Percentiles rank a stretch among this genome's conserved stretches.
These are phyloP conservation scores for Neoscelio sp. DNA, from an alignment of 2,888 invertebrate genomes.

Conservation along the genomic window DNA sequence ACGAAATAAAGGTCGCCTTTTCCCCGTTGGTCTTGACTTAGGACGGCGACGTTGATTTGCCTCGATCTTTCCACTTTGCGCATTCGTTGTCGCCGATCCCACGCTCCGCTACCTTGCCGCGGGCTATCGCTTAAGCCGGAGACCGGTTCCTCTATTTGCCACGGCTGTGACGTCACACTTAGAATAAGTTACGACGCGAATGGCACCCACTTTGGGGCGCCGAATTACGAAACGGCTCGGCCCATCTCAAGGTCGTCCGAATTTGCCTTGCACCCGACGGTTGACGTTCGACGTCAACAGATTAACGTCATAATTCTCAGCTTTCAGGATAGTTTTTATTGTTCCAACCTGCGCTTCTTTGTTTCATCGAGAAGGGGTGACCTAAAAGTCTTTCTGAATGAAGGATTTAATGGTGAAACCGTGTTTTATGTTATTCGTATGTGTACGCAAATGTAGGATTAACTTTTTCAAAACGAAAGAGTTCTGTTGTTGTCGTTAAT, in stretches of 20 bases:
- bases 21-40: slow-evolving; percentile 3
- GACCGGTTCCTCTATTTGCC: slow-evolving; percentile 74
- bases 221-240: slow-evolving; percentile 78
- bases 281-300: not conserved
- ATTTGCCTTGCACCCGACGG: slow-evolving; percentile 23
- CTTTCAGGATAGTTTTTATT: not conserved
- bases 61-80: slow-evolving; percentile 36
- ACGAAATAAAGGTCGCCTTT: slow-evolving; percentile 57
- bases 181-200: slow-evolving; percentile 77
- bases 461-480: too few relatives aligned
- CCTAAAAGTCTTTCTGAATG: too few relatives aligned
- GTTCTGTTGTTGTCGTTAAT: not conserved
- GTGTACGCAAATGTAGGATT: too few relatives aligned
- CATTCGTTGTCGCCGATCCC: slow-evolving; percentile 51
- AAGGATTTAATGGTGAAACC: not conserved
- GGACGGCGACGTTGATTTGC: slow-evolving; percentile 44
- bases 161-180: slow-evolving; percentile 77
- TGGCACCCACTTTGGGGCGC: slow-evolving; percentile 50
- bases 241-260: slow-evolving; percentile 71
- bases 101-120: slow-evolving; percentile 76
- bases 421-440: too few relatives aligned
- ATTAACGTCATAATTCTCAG: slow-evolving; percentile 7
- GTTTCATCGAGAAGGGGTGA: not conserved
- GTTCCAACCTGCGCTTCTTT: not conserved
- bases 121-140: slow-evolving; percentile 69